Evolutionary conservation across 2,797 vertebrate genomes (phyloP), one percentile per base, ranked within the genome.

Genomic region (Crenichthys baileyi): DNA sequence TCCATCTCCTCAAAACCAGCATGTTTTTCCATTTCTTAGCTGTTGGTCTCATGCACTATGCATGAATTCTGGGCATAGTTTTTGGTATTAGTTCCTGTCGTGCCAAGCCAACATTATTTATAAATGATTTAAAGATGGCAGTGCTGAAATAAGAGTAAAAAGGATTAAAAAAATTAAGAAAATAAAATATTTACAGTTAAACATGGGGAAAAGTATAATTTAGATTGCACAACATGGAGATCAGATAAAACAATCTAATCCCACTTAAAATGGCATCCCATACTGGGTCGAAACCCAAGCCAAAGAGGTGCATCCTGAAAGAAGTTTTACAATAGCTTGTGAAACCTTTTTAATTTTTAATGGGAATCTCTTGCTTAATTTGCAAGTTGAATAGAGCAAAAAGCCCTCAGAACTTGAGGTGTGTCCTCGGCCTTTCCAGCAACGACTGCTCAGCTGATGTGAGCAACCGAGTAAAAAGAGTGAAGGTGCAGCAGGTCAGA

Each of bases 1-100:
- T 58, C 50, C 46, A 72, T 81, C 60, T 22, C 22, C 55, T 74
- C 72, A 39, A 50, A 58, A 73, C 31, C 18, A 72, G 58, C n/a
- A 18, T 18, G 7, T 78, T 74, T 61, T 75, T 12, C 16, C 44
- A 2, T 39, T 67, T 58, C 51, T 61, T 0, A 56, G 8, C 41
- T 29, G 5, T 56, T 22, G 2, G 60, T 31, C 29, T 24, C 18
- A 51, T 56, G 15, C 20, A n/a, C 36, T 24, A 20, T 72, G n/a
- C 77, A 36, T 67, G 44, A 70, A 67, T 18, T 6, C 39, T 26
- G 72, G 29, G 44, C 50, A 67, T 36, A 50, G 41, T 31, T 12
- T 70, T 22, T 60, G 13, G 8, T 55, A 11, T 7, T 75, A 77
- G 56, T 53, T 77, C 18, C 2, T 1, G 12, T 77, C 72, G 2